phyloP scores from a whole-genome alignment of 2,888 invertebrate species.

The Chaitophorus viminalis region DNA sequence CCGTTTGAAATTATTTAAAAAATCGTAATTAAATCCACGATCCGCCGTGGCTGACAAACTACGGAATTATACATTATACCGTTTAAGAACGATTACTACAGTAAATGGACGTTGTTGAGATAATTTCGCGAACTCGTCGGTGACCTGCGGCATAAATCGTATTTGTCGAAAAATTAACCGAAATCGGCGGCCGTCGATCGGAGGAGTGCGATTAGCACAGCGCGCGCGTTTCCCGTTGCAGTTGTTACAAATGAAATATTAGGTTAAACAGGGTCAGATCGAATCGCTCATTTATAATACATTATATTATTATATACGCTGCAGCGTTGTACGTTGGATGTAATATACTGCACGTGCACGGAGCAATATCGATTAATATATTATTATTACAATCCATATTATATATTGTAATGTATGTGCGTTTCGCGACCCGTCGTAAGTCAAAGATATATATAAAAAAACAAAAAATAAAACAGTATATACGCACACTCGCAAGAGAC shows the following conservation, averaged over 20 bases:
- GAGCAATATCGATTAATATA: not conserved
- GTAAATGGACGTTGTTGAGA: not conserved
- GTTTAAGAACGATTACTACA: conserved; percentile 2
- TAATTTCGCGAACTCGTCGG: conserved; percentile 3
- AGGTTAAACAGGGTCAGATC: conserved; percentile 23
- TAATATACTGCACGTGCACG: not conserved
- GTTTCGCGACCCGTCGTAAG: not conserved
- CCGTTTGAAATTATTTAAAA: not conserved
- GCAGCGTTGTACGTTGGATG: not conserved
- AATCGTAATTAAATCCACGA: conserved; percentile 6
- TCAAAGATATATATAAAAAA: not conserved
- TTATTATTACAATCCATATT: not conserved
- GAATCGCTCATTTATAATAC: not conserved
- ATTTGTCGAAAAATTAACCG: not conserved
- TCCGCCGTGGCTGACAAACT: not conserved
- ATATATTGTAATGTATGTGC: not conserved
- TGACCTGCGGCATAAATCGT: not conserved
- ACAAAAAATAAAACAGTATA: not conserved
- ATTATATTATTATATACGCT: too few relatives aligned
- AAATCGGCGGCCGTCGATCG: conserved; percentile 4
- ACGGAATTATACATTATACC: not conserved
- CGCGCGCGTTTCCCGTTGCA: not conserved
- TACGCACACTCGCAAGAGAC: not conserved
- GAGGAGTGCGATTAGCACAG: not conserved
- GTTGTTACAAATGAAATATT: not conserved